Base-by-base conservation (phyloP, 2,888 invertebrate species). In the Pardosa pseudoannulata region DNA sequence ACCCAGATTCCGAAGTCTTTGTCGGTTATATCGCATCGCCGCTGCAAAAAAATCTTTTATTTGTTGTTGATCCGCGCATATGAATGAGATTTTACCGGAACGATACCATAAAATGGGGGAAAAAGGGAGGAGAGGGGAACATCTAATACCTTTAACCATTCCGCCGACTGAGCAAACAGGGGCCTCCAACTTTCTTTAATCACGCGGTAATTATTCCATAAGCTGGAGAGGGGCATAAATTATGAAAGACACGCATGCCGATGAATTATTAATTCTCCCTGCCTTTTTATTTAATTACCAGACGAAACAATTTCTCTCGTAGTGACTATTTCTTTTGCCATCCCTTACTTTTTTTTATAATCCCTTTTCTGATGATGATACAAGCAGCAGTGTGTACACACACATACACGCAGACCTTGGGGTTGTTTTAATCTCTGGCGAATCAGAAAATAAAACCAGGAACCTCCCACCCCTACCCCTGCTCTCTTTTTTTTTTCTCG, bases 221-320 rank as follows among this genome's bases (percentile, higher is more conserved):
- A 83, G 65, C 65, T 39, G 65, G 74, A 72, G 19, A 28, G 27
- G 27, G 31, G 72, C 83, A 85, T 78, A 85, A 85, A 78, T 85
- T 85, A 85, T 79, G 78, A 39, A 73, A 29, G 76, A 72, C 23
- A 71, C 31, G 62, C 41, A 71, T 62, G 71, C 62, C 72, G 78
- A 78, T 78, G 83, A 85, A 85, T 85, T 78, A 85, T 78, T 78
- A 85, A 85, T 85, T 85, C 67, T 1, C 27, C 71, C 78, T n/a
- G 23, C 56, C 73, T 67, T 78, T 79, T 78, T 78, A 78, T 78
- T 85, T 85, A 85, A 85, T 85, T 79, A 85, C 78, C 64, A 79
- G 23, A 3, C 11, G 64, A 46, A 27, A 9, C n/a, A 67, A 32
- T 72, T 73, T 65, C 67, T 41, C 28, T 39, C 62, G 41, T 56